Base-by-base conservation (phyloP, 2,113 vertebrate genomes). In the Bubo scandiacus region DNA sequence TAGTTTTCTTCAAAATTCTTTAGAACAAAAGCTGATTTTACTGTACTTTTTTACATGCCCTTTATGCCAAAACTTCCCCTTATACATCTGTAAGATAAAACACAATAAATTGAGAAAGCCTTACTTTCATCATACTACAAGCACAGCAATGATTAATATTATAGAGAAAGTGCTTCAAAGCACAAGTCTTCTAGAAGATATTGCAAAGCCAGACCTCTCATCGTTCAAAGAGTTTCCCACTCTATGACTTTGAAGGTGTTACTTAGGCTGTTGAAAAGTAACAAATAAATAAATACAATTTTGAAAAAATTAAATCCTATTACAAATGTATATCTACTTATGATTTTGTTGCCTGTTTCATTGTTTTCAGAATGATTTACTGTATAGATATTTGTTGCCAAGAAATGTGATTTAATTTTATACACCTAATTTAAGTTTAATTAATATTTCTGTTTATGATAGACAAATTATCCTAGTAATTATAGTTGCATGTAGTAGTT, bases 81-180 rank as follows among this genome's bases (percentile, higher is more conserved):
- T 74, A 65, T 16, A 6, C 14, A 23, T 77, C 43, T 80, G 22
- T 52, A 73, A 80, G 70, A 89, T 40, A 80, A 94, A 92, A 90
- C 81, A 3, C 18, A 74, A n/a, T 61, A 52, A 47, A 42, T 57
- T 73, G 5, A 49, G 86, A 88, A 19, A 68, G 6, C 8, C 13
- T 88, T 80, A 25, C 58, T 95, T 95, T 93, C 42, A 94, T 95
- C 77, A 40, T 29, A 29, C 22, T 61, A 73, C 45, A 66, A 81
- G n/a, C 43, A 70, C 12, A 71, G 10, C 5, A 65, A 18, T 61
- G 43, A 94, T 83, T 71, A 89, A 77, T 87, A 90, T 51, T 85
- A 67, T 10, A 92, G 20, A 71, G 23, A 62, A 96, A 94, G 82
- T 67, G 16, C 6, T 96, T 92, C 58, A 95, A 96, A 95, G 51